Evolutionary conservation across 2,113 vertebrate species (phyloP).

Genomic region (Rhinoderma darwinii): DNA sequence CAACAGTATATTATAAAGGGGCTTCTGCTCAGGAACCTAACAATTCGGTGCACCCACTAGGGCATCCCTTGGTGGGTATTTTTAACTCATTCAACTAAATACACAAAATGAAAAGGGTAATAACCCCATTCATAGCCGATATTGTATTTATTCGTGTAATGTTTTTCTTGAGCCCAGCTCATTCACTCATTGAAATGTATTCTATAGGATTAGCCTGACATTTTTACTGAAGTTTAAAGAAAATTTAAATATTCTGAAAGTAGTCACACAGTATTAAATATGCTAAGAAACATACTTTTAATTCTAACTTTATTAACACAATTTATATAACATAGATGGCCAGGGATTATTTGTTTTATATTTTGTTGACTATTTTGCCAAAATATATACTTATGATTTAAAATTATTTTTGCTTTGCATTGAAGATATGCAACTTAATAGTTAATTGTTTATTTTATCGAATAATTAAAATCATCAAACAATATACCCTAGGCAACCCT

Average conservation of each 20-base stretch:
- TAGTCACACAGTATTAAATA: background rate
- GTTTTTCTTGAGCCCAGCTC: background rate
- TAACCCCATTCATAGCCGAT: slow-evolving; percentile 17
- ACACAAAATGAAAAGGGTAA: slow-evolving; percentile 46
- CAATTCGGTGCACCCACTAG: slow-evolving; percentile 3
- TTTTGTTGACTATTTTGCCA: no score
- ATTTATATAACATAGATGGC: background rate
- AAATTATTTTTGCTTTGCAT: no score
- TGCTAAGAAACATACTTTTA: background rate
- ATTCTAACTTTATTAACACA: background rate
- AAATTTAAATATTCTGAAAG: slow-evolving; percentile 6
- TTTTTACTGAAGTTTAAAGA: slow-evolving; percentile 33
- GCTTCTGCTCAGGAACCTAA: slow-evolving; percentile 27
- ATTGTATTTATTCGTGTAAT: slow-evolving; percentile 46
- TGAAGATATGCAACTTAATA: no score
- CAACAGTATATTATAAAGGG: slow-evolving; percentile 33
- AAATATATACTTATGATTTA: no score
- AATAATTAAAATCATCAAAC: no score
- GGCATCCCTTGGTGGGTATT: slow-evolving; percentile 43
- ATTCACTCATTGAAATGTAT: slow-evolving; percentile 34
- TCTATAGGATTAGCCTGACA: slow-evolving; percentile 35
- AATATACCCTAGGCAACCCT: no score
- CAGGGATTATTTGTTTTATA: background rate
- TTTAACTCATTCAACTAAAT: slow-evolving; percentile 41
- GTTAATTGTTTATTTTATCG: no score